Base-by-base conservation (phyloP, 2,888 invertebrate species). In the Terebella lapidaria region DNA sequence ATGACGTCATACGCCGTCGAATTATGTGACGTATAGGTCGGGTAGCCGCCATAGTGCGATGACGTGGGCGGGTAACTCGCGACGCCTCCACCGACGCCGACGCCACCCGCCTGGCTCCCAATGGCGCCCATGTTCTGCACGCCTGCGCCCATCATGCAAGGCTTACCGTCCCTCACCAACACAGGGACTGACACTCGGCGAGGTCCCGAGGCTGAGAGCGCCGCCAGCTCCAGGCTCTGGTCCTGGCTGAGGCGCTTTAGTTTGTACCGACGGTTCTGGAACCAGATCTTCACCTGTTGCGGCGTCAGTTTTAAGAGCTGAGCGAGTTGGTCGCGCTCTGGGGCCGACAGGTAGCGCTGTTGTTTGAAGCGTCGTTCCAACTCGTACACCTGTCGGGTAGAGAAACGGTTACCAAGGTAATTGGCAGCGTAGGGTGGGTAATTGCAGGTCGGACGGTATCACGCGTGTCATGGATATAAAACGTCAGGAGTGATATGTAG, bases 271-370 rank as follows among this genome's bases (percentile, higher is more conserved):
- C 67, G 29, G 81, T 94, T 94, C 80, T 94, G 94, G 79, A 94
- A 94, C 94, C 94, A 94, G 67, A 94, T 84, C 72, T 94, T 83
- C 24, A 79, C 76, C 81, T 94, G 94, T 0, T 93, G 94, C 0
- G 93, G 90, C 3, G 93, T 89, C 2, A 94, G 82, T 75, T 89
- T 91, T 22, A 94, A 80, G 10, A 85, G 85, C 68, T 87, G 87
- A 0, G 94, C 92, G 69, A 94, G 84, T 68, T 91, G 88, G 77
- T 94, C 94, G 18, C 94, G 84, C 75, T 94, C 94, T 0, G 91
- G 91, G 0, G 94, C 93, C 2, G 92, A 92, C 4, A 94, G 85
- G 82, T 94, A 94, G 65, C 90, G 87, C 74, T 94, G 93, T 61
- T 89, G 87, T 69, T 90, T 88, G 82, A 94, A 94, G 15, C 92